Conservation (phyloP, 1,140 invertebrate genomes). For the Trialeurodes vaporariorum region DNA sequence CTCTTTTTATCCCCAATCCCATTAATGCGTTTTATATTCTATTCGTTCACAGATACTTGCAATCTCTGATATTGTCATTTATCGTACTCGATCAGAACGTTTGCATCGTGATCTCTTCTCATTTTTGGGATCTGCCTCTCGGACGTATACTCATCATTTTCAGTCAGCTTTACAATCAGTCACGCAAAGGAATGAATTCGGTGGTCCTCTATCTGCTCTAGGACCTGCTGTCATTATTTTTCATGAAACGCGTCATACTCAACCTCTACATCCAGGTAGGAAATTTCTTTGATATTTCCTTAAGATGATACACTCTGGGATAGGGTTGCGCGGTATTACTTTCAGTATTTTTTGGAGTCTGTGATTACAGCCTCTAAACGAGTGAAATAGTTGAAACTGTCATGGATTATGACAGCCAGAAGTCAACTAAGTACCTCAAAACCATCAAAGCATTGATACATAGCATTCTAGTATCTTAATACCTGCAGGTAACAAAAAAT, state of each 20-base stretch:
- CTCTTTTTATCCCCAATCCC: no score
- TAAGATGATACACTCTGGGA: not conserved
- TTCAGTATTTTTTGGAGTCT: no score
- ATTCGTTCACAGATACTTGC: conserved; percentile 46
- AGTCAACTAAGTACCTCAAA: no score
- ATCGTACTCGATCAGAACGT: conserved; percentile 62
- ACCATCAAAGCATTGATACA: no score
- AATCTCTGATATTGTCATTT: conserved; percentile 71
- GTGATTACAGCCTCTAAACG: no score
- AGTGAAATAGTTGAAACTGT: no score
- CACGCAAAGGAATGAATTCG: conserved; percentile 39
- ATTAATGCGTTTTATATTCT: no score
- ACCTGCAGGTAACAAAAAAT: not conserved
- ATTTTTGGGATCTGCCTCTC: conserved; percentile 65
- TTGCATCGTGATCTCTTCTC: conserved; percentile 67
- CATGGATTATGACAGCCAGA: no score
- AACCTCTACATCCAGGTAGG: conserved; percentile 38
- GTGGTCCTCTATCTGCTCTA: conserved; percentile 39
- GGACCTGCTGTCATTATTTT: conserved; percentile 68
- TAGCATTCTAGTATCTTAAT: not conserved
- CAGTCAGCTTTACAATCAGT: conserved; percentile 46
- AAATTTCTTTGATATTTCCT: not conserved
- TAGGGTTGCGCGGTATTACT: no score
- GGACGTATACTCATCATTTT: conserved; percentile 64
- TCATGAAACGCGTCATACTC: conserved; percentile 70